Evolutionary conservation across 1,140 invertebrate species (phyloP).

Genomic region (Gryon sp.): DNA sequence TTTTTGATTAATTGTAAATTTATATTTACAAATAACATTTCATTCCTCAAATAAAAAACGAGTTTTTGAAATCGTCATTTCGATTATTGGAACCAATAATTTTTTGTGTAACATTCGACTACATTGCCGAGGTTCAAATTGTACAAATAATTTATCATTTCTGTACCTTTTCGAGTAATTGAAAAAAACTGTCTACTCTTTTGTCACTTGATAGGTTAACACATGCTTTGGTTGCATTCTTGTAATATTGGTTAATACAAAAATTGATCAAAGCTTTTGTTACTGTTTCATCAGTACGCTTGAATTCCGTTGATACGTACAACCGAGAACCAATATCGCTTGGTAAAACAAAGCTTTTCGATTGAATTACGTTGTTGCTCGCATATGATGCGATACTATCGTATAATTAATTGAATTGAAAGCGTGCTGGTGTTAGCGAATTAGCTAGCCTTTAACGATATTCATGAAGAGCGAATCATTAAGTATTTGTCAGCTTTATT

Average conservation of each 20-base stretch:
- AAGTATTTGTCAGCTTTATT: constrained; percentile 64
- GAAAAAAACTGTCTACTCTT: no score
- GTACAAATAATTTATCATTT: no score
- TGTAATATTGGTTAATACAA: constrained; percentile 26
- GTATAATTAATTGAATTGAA: constrained; percentile 60
- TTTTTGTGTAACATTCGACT: no score
- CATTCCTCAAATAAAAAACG: no score
- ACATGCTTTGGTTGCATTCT: constrained; percentile 27
- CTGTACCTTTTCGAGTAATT: no score
- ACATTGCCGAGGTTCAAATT: no score
- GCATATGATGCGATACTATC: constrained; percentile 42
- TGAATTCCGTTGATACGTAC: constrained; percentile 21
- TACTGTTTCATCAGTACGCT: constrained; percentile 30
- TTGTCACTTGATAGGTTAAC: no score
- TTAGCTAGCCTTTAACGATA: constrained; percentile 53
- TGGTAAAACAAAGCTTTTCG: constrained; percentile 39
- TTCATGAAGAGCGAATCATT: constrained; percentile 57
- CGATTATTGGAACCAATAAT: no score
- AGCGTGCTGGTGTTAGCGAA: constrained; percentile 44
- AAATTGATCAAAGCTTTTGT: constrained; percentile 46
- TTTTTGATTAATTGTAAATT: no score
- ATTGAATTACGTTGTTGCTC: constrained; percentile 43
- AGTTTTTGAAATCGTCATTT: no score
- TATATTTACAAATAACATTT: no score
- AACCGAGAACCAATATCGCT: constrained; percentile 40